These are phyloP conservation scores for Portunus trituberculatus DNA, from an alignment of 1,140 invertebrate species.

Conservation along the genomic window DNA sequence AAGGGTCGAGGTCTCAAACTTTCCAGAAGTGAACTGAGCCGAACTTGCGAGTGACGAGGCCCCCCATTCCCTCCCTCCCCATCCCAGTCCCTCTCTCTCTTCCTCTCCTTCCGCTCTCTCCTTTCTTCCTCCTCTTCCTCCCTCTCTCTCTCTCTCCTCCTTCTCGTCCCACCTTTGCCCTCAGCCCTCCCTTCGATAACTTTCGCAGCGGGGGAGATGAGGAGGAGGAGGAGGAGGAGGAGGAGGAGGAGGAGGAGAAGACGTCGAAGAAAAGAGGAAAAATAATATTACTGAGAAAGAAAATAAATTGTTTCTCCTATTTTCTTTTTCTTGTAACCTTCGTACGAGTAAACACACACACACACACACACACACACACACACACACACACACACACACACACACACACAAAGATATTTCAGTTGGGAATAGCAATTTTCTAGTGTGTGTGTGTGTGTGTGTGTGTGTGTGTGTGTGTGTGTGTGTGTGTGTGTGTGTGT, in stretches of 20 bases:
- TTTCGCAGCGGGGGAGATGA: no score
- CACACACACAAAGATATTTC: no score
- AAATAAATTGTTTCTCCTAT: background rate
- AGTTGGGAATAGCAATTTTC: no score
- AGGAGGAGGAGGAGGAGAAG: no score
- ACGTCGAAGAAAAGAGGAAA: no score
- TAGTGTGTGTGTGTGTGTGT: no score
- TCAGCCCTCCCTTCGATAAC: background rate
- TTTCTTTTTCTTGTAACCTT: background rate
- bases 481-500: no score
- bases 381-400: background rate
- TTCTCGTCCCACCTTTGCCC: no score
- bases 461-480: no score
- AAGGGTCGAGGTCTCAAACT: no score
- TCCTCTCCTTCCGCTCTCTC: background rate
- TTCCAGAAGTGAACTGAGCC: background rate
- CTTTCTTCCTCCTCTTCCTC: background rate
- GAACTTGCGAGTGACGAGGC: background rate
- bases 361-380: constrained; percentile 11
- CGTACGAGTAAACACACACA: background rate
- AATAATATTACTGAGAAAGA: no score
- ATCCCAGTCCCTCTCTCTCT: background rate
- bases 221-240: no score
- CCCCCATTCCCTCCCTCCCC: background rate
- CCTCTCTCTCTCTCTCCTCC: background rate